Evolutionary conservation across 2,113 vertebrate genomes (phyloP).

Genomic region (Capreolus pygargus): DNA sequence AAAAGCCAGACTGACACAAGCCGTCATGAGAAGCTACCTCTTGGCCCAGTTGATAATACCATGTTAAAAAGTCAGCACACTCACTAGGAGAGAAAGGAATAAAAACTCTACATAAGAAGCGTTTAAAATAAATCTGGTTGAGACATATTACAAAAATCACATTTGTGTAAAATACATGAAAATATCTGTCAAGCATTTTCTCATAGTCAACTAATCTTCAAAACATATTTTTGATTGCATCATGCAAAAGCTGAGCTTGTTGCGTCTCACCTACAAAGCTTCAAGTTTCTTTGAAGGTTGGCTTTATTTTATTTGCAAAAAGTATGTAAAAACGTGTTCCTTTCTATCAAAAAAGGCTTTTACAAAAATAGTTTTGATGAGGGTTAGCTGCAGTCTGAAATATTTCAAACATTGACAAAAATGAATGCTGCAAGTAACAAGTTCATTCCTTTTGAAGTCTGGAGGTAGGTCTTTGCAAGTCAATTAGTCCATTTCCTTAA

Average conservation of each 20-base stretch:
- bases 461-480: conserved; percentile 96
- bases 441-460: conserved; percentile 88
- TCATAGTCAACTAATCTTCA: conserved; percentile 90
- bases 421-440: conserved; percentile 83
- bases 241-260: conserved; percentile 91
- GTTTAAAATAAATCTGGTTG: conserved; percentile 92
- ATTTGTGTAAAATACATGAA: conserved; percentile 94
- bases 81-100: conserved; percentile 85
- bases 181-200: conserved; percentile 91
- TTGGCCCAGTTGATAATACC: conserved; percentile 87
- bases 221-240: conserved; percentile 91
- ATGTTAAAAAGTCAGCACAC: conserved; percentile 84
- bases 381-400: conserved; percentile 88
- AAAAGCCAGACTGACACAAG: conserved; percentile 78
- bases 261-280: conserved; percentile 90
- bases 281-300: conserved; percentile 91
- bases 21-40: conserved; percentile 89
- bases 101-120: conserved; percentile 88
- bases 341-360: conserved; percentile 80
- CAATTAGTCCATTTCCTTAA: conserved; percentile 88
- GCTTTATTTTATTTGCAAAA: conserved; percentile 71
- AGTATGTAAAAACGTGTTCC: conserved; percentile 82
- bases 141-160: conserved; percentile 93
- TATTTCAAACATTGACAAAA: conserved; percentile 80
- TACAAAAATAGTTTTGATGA: conserved; percentile 87